Base-by-base conservation (phyloP, 92 coral and sea anemone genomes). In the Anthopleura xanthogrammica region DNA sequence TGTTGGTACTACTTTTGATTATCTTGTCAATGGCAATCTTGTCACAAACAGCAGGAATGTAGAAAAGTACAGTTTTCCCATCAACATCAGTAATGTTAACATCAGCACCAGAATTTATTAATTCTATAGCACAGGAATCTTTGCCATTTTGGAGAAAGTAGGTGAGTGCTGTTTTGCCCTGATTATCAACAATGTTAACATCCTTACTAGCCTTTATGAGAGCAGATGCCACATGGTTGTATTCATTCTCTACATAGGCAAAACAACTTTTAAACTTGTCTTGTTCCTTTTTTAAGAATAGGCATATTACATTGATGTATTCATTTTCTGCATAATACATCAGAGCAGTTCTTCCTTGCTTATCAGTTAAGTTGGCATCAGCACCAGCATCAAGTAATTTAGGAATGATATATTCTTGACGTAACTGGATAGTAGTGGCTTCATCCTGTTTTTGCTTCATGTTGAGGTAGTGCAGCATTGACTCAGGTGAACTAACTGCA, bases 121-220 rank as follows among this genome's bases (percentile, higher is more conserved):
- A 57, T 57, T 14, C 62, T 57, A 17, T 13, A 57, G 62, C 62
- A 57, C 62, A 57, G 12, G 19, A 57, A 57, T 8, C 62, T 17
- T 57, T 57, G 62, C 19, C 12, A 57, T 57, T 57, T 57, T 70
- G 75, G 16, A 70, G 75, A 16, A 39, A 23, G 12, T 70, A 23
- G 2, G 75, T n/a, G 22, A 70, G 42, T 70, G 75, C 75, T 23
- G 75, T 70, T 70, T 70, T 39, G 75, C 75, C 75, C 39, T 70
- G 42, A 19, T 39, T 7, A 70, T 70, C 75, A 70, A 70, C 42
- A 23, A 70, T 70, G 16, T 70, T 70, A 39, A 70, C 29, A 12
- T 70, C 75, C 4, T 23, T 7, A 70, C 75, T 11, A n/a, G 42
- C 12, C 42, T 70, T 13, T 23, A 70, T 70, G 7, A 70, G 62